Percentiles rank a stretch among this genome's conserved stretches.
Conservation (phyloP, 2,888 invertebrate species). For the Dione vanillae region DNA sequence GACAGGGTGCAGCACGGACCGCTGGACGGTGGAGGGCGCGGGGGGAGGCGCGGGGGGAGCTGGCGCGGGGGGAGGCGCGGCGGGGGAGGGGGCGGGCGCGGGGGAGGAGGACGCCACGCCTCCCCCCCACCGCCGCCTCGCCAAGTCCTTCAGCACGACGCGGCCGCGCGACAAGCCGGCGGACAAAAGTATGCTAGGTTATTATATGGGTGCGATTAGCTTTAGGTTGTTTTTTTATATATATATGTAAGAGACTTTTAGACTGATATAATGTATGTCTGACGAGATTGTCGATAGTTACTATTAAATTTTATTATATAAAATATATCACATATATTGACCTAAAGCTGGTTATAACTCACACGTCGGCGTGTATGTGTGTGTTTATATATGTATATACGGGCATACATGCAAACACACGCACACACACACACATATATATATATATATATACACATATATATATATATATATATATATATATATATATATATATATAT, state of each 20-base stretch:
- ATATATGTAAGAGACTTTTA: too few relatives aligned
- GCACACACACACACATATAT: too few relatives aligned
- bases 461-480: too few relatives aligned
- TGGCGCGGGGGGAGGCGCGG: constrained; percentile 56
- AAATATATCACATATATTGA: background rate
- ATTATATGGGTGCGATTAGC: background rate
- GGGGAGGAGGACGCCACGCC: constrained; percentile 90
- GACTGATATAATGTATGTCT: too few relatives aligned
- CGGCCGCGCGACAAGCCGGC: constrained; percentile 62
- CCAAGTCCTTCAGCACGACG: constrained; percentile 95
- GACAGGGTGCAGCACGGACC: constrained; percentile 62
- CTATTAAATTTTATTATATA: too few relatives aligned
- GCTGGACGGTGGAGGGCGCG: constrained; percentile 66
- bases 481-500: too few relatives aligned
- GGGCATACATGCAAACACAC: too few relatives aligned
- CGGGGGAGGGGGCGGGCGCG: constrained; percentile 56
- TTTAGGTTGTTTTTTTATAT: background rate
- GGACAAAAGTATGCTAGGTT: constrained; percentile 64
- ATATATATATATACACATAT: too few relatives aligned
- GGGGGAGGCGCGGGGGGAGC: constrained; percentile 54
- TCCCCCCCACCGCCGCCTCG: constrained; percentile 93
- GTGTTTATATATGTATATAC: too few relatives aligned
- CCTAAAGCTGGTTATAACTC: constrained; percentile 3
- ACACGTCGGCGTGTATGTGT: too few relatives aligned
- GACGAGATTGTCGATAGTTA: too few relatives aligned